Conservation (phyloP, 2,888 invertebrate species). For the Pachliopta kotzebuea region DNA sequence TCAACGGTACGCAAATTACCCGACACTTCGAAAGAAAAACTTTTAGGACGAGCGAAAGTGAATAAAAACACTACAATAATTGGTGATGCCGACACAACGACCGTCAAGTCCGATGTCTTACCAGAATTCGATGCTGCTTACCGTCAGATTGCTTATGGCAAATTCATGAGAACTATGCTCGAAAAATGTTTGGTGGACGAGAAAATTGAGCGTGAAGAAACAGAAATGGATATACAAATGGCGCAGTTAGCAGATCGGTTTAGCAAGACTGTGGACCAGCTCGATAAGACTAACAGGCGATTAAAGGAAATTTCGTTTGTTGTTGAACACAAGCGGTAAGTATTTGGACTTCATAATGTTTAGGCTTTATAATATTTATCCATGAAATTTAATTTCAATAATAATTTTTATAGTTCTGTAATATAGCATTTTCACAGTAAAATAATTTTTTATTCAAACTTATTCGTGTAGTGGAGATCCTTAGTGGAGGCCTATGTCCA, state of each 20-base stretch:
- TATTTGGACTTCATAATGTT: slow-evolving; percentile 11
- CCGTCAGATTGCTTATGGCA: slow-evolving; percentile 59
- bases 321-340: slow-evolving; percentile 69
- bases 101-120: slow-evolving; percentile 44
- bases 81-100: slow-evolving; percentile 45
- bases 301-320: slow-evolving; percentile 71
- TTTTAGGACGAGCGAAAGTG: slow-evolving; percentile 39
- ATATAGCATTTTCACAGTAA: too few relatives aligned
- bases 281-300: slow-evolving; percentile 68
- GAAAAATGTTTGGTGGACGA: slow-evolving; percentile 66
- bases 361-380: too few relatives aligned
- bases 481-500: too few relatives aligned
- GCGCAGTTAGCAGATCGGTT: slow-evolving; percentile 66
- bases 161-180: slow-evolving; percentile 58
- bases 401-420: too few relatives aligned
- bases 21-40: slow-evolving; percentile 35
- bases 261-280: slow-evolving; percentile 61
- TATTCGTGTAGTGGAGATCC: too few relatives aligned
- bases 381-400: too few relatives aligned
- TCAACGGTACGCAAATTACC: slow-evolving; percentile 41
- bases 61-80: slow-evolving; percentile 44
- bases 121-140: slow-evolving; percentile 51
- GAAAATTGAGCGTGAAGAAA: slow-evolving; percentile 63
- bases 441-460: too few relatives aligned
- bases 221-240: slow-evolving; percentile 68